These are phyloP conservation scores for Pseudanteris insignis DNA, from an alignment of 2,888 invertebrate genomes.

Conservation along the genomic window DNA sequence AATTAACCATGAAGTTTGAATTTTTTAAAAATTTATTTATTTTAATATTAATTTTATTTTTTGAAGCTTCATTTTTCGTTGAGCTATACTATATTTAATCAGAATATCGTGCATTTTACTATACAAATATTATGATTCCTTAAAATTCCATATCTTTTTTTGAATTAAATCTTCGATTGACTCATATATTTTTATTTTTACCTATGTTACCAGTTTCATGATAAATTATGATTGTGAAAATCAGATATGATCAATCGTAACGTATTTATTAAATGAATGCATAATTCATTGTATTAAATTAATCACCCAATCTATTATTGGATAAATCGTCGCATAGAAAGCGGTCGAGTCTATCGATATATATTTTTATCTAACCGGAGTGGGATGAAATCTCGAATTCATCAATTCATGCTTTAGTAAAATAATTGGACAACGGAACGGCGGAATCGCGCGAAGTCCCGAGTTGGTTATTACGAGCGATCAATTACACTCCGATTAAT, in stretches of 20 bases:
- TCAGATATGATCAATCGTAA: too few species aligned
- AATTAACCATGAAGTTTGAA: neutral
- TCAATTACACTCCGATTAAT: constrained; percentile 43
- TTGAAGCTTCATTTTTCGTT: neutral
- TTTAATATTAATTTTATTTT: neutral
- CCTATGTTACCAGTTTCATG: too few species aligned
- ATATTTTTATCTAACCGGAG: constrained; percentile 18
- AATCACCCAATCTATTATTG: too few species aligned
- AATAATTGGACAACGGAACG: constrained; percentile 42
- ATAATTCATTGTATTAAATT: too few species aligned
- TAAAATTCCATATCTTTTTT: too few species aligned
- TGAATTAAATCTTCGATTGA: too few species aligned
- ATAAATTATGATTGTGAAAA: too few species aligned
- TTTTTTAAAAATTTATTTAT: neutral
- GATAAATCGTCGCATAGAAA: too few species aligned
- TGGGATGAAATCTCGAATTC: constrained; percentile 26
- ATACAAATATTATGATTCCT: neutral
- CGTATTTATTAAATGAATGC: too few species aligned
- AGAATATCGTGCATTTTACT: neutral
- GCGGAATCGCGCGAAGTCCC: constrained; percentile 23
- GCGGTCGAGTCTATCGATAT: too few species aligned
- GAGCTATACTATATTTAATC: too few species aligned
- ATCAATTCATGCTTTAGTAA: constrained; percentile 20
- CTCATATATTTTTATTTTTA: too few species aligned
- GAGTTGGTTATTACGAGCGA: constrained; percentile 36